phyloP scores from a whole-genome alignment of 2,113 vertebrate genomes.

The Ceratotherium simum region DNA sequence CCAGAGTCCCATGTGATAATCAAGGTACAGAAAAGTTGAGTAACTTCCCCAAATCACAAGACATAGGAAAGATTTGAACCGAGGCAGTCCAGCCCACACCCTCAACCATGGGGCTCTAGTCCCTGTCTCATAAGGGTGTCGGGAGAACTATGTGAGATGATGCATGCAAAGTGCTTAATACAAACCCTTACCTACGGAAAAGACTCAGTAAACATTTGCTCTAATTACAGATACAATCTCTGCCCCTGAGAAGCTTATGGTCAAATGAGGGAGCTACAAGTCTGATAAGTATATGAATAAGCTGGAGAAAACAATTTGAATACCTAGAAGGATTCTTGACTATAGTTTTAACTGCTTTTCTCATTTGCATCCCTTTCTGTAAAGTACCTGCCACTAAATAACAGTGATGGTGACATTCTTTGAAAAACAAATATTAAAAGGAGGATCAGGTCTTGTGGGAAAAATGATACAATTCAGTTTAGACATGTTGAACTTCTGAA shows the following conservation, averaged over 20 bases:
- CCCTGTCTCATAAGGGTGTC: background rate
- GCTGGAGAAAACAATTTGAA: constrained; percentile 11
- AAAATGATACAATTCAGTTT: background rate
- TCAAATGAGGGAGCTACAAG: background rate
- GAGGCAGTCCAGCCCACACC: background rate
- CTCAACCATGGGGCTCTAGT: background rate
- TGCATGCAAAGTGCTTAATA: background rate
- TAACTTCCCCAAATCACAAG: background rate
- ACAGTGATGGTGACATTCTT: background rate
- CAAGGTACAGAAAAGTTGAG: background rate
- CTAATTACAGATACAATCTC: background rate
- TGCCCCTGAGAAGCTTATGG: background rate
- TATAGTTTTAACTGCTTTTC: background rate
- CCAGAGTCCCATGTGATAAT: background rate
- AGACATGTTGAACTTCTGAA: background rate
- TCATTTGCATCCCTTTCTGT: background rate
- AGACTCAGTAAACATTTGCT: background rate
- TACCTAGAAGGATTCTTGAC: background rate
- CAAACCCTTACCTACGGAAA: constrained; percentile 15
- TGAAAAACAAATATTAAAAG: background rate
- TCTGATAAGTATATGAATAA: constrained; percentile 41
- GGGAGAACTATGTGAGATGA: background rate
- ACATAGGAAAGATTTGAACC: background rate
- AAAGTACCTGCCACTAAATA: background rate
- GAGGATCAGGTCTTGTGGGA: background rate